These are phyloP conservation scores for Spisula subtruncata DNA, from an alignment of 2,888 invertebrate genomes.

Conservation along the genomic window DNA sequence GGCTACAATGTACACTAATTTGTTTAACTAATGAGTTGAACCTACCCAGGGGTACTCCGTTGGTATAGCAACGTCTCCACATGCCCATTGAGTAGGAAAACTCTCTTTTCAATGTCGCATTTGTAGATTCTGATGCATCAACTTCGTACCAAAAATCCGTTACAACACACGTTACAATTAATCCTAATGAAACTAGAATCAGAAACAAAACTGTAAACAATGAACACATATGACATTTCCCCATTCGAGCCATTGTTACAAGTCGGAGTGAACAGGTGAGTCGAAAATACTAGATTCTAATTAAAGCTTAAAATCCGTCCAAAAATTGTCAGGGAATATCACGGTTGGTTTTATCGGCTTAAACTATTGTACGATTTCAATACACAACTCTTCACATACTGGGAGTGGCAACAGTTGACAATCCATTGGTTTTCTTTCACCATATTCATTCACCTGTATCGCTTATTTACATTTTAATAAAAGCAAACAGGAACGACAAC, in stretches of 20 bases:
- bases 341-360: conserved; percentile 6
- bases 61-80: conserved; percentile 77
- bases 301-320: background rate
- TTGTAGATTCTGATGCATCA: background rate
- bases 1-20: no score
- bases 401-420: conserved; percentile 25
- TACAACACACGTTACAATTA: conserved; percentile 72
- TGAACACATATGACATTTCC: conserved; percentile 69
- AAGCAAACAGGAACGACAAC: conserved; percentile 49
- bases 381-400: background rate
- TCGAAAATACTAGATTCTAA: background rate
- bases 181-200: conserved; percentile 71
- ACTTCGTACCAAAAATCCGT: conserved; percentile 77
- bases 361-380: conserved; percentile 1
- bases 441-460: conserved; percentile 62
- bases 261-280: background rate
- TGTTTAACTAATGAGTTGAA: conserved; percentile 2
- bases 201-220: conserved; percentile 73
- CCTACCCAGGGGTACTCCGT: conserved; percentile 73
- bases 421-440: conserved; percentile 29
- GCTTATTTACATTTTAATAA: conserved; percentile 22
- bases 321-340: background rate
- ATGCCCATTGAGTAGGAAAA: conserved; percentile 74
- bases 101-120: conserved; percentile 57
- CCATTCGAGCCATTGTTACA: conserved; percentile 61